phyloP scores from a whole-genome alignment of 2,797 vertebrate species.

The Etheostoma perlongum region DNA sequence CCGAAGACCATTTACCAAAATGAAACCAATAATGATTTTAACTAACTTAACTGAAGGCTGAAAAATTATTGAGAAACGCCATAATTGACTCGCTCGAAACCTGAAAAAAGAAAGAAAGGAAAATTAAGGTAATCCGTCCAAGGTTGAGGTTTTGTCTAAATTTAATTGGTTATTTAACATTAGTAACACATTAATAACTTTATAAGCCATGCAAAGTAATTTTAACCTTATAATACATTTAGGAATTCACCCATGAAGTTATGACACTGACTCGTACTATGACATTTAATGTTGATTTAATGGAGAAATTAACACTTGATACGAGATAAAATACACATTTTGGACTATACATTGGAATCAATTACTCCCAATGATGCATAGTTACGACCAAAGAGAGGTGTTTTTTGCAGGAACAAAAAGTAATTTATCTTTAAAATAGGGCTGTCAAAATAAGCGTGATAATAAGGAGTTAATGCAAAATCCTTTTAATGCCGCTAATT shows the following conservation, averaged over 20 bases:
- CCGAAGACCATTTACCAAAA: no score
- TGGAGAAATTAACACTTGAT: not conserved
- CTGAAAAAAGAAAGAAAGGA: not conserved
- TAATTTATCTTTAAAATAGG: no score
- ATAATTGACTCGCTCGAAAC: not conserved
- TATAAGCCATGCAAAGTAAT: conserved; percentile 6
- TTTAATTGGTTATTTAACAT: conserved; percentile 33
- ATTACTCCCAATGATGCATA: not conserved
- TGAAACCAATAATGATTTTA: not conserved
- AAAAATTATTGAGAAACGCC: no score
- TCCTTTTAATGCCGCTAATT: no score
- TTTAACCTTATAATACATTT: conserved; percentile 3
- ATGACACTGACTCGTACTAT: not conserved
- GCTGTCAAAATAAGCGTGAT: no score
- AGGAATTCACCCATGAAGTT: not conserved
- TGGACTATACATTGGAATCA: no score
- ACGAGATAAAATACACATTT: not conserved
- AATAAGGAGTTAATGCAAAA: no score
- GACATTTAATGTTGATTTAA: conserved; percentile 14
- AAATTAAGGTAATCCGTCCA: conserved; percentile 4
- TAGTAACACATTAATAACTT: conserved; percentile 18
- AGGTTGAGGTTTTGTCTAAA: conserved; percentile 1
- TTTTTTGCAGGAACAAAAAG: no score
- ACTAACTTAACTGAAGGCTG: not conserved
- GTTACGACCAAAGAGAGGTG: not conserved